Base-by-base conservation (phyloP, 2,888 invertebrate species). In the Nowickia ferox region DNA sequence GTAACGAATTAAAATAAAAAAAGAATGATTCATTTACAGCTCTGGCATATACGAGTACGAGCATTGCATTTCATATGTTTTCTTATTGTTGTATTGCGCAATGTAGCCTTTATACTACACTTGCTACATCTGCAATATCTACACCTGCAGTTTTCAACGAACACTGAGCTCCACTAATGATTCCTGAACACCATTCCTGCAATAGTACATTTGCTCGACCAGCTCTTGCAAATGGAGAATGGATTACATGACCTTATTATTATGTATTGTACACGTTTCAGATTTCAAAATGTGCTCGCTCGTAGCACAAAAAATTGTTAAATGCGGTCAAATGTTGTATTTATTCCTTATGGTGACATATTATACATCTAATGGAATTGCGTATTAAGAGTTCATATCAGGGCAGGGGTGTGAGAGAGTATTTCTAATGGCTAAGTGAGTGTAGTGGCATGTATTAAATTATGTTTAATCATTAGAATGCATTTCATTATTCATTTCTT, bases 391-490 rank as follows among this genome's bases (percentile, higher is more conserved):
- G 68, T 65, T 22, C 13, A 19, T 30, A 19, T 8, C 22, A 17
- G 15, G 38, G 8, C 22, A 30, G 15, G 19, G 11, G 51, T 51
- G 65, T 51, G 71, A 46, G 44, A 42, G 19, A 55, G 22, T 63
- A 8, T 19, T 38, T 55, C 10, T 53, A 30, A 44, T 48, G 61
- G 51, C 17, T 13, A 42, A 81, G 57, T 69, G 76, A 81, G 57
- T 69, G 76, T 77, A 71, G 17, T 71, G 55, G 53, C 63, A 61
- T 69, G 69, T 30, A 72, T 72, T 77, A 57, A 57, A 57, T 71
- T 17, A 63, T 42, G 77, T 57, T 83, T 72, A 71, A 68, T 74
- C 77, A 69, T 76, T 71, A 76, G 57, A 57, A 77, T 71, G 69
- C 82, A 61, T 82, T 76, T 63, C 51, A 75, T 74, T 81, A 46